phyloP scores from a whole-genome alignment of 92 coral and sea anemone genomes.

The Parazoanthus darwini region DNA sequence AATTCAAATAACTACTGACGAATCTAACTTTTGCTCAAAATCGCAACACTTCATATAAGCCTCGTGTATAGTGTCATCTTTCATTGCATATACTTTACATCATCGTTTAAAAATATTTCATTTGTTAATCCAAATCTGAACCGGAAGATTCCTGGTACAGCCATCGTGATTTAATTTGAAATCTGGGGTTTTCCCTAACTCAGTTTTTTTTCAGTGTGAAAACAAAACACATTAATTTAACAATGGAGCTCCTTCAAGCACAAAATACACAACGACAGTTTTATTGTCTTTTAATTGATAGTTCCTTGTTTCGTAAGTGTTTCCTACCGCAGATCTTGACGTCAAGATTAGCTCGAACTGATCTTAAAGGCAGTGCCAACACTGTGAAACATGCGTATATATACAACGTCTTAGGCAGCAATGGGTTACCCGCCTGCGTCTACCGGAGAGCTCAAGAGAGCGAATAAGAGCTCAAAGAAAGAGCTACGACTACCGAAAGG shows the following conservation, averaged over 20 bases:
- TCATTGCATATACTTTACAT: background rate
- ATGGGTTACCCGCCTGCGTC: background rate
- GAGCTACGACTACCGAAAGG: background rate
- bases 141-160: constrained; percentile 27
- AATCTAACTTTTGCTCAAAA: background rate
- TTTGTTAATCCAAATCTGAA: background rate
- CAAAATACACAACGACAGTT: background rate
- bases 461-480: background rate
- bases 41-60: background rate
- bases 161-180: background rate
- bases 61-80: background rate
- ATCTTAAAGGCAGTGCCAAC: no score
- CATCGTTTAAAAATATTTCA: constrained; percentile 4
- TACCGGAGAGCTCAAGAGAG: background rate
- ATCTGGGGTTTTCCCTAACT: constrained; percentile 27
- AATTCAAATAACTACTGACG: background rate
- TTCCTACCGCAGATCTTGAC: background rate
- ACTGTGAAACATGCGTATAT: background rate
- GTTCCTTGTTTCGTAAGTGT: constrained; percentile 4
- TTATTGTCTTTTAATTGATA: background rate
- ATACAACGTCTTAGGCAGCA: no score
- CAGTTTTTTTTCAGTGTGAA: background rate
- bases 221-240: background rate
- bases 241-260: background rate
- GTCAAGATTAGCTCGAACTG: no score